Conservation (phyloP, 2,888 invertebrate species). For the Eumacrocentrus americanus region DNA sequence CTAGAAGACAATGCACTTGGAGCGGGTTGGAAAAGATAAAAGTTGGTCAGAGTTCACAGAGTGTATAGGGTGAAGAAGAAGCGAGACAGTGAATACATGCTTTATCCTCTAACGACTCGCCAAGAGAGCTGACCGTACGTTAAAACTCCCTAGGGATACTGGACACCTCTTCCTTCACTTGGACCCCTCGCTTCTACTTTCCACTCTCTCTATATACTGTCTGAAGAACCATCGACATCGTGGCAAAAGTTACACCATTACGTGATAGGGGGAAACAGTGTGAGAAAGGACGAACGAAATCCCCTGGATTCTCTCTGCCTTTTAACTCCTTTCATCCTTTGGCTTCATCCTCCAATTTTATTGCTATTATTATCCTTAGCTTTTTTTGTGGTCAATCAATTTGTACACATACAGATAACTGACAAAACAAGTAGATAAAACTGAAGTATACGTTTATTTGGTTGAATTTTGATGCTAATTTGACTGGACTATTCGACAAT, state of each 20-base stretch:
- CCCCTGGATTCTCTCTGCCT: constrained; percentile 6
- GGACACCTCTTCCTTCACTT: constrained; percentile 25
- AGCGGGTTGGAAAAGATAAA: neutral
- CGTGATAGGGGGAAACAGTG: constrained; percentile 51
- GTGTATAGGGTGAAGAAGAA: neutral
- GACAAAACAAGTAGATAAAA: too few species aligned
- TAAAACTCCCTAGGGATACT: constrained; percentile 53
- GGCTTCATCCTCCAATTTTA: constrained; percentile 13
- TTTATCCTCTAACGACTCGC: constrained; percentile 39
- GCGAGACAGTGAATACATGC: constrained; percentile 6
- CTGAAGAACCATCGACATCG: constrained; percentile 35
- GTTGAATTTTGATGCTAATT: too few species aligned
- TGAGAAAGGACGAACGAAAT: constrained; percentile 27
- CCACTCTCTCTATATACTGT: constrained; percentile 26
- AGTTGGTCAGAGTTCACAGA: neutral
- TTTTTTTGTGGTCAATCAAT: constrained; percentile 1
- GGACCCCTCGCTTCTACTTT: constrained; percentile 14
- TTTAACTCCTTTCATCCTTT: constrained; percentile 32
- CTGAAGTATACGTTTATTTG: too few species aligned
- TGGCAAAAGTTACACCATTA: constrained; percentile 57
- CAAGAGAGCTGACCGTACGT: constrained; percentile 55
- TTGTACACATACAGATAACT: too few species aligned
- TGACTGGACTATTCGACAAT: too few species aligned
- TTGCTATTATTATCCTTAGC: neutral
- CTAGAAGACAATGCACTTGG: too few species aligned